Conservation (phyloP, 2,113 vertebrate species). For the Zosterops japonicus region DNA sequence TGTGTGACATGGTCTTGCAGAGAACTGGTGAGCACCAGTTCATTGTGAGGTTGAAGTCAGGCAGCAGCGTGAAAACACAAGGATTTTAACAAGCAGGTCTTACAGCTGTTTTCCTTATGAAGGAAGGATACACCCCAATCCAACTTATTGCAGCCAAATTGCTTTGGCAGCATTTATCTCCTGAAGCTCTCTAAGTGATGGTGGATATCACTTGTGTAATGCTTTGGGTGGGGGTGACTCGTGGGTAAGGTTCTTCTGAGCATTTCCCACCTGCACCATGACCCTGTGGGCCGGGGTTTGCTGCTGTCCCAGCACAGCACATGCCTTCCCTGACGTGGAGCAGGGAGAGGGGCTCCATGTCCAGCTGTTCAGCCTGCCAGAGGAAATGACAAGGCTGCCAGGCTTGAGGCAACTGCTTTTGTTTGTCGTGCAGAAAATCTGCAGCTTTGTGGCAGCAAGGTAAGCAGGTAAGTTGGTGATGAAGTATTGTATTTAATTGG, state of each 20-base stretch:
- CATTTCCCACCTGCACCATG: not conserved
- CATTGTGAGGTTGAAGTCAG: not conserved
- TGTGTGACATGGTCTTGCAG: not conserved
- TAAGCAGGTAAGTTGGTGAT: not conserved
- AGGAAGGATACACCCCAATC: not conserved
- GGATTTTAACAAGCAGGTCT: not conserved
- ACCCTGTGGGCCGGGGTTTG: not conserved
- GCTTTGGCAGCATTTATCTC: not conserved
- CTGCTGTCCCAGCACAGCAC: not conserved
- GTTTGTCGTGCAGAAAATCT: not conserved
- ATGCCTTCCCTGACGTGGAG: fast-evolving
- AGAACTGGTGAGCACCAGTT: not conserved
- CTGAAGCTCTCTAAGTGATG: not conserved
- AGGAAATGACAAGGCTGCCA: not conserved
- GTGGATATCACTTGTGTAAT: not conserved
- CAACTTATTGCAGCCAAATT: not conserved
- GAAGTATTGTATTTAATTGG: not conserved
- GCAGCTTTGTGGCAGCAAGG: not conserved
- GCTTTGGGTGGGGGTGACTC: not conserved
- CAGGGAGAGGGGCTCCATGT: not conserved
- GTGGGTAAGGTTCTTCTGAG: not conserved
- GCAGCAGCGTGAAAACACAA: not conserved
- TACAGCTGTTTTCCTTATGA: not conserved
- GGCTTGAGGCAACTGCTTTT: not conserved
- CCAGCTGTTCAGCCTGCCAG: not conserved